Percentiles rank a stretch among this genome's conserved stretches.
Conservation (phyloP, 2,888 invertebrate species). For the Syritta pipiens region DNA sequence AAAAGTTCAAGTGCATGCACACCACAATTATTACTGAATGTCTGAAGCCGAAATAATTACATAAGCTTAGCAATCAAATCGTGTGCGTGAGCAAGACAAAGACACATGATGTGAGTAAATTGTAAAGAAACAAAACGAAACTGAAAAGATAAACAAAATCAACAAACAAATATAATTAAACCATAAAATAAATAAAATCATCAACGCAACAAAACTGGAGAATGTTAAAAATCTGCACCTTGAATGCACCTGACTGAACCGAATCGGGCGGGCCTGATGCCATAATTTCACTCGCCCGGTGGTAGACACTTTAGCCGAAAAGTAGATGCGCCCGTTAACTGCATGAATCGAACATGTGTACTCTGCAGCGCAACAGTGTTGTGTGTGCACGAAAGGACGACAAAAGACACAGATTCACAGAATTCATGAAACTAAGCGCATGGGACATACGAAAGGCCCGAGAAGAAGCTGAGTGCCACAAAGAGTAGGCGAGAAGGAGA, state of each 20-base stretch:
- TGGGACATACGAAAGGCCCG: slow-evolving; percentile 39
- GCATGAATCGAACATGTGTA: slow-evolving; percentile 63
- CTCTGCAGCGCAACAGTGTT: slow-evolving; percentile 25
- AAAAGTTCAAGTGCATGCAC: slow-evolving; percentile 64
- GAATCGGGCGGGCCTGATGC: neutral
- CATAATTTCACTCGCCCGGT: slow-evolving; percentile 37
- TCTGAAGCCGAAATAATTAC: slow-evolving; percentile 66
- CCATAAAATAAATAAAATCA: slow-evolving; percentile 57
- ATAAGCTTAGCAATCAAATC: slow-evolving; percentile 65
- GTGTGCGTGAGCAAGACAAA: slow-evolving; percentile 78
- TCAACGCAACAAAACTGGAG: slow-evolving; percentile 35
- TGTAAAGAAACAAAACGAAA: too few relatives aligned
- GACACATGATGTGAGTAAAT: slow-evolving; percentile 79
- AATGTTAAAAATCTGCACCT: neutral
- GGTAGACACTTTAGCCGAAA: slow-evolving; percentile 7
- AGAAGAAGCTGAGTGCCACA: slow-evolving; percentile 4
- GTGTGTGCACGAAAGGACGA: slow-evolving; percentile 44
- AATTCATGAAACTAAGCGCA: slow-evolving; percentile 35
- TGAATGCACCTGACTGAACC: slow-evolving; percentile 47
- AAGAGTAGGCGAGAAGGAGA: slow-evolving; percentile 32
- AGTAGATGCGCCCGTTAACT: slow-evolving; percentile 66
- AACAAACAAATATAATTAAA: slow-evolving; percentile 66
- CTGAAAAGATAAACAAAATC: slow-evolving; percentile 60
- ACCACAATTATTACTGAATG: slow-evolving; percentile 61
- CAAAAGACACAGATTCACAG: slow-evolving; percentile 11